Evolutionary conservation across 2,888 invertebrate species (phyloP).

Genomic region (Chelonus formosanus): DNA sequence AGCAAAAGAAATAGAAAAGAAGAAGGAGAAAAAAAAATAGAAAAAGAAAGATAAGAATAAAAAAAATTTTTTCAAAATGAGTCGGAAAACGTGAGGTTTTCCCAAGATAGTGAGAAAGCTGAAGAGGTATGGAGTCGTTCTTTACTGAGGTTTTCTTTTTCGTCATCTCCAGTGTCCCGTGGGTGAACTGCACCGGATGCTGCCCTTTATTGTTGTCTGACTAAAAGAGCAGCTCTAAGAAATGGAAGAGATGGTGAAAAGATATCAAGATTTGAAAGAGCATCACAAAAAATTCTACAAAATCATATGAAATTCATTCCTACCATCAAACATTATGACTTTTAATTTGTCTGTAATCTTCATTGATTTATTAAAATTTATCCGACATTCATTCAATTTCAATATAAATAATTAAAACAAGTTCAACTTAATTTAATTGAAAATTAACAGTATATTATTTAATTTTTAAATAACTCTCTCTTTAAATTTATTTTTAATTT

Average conservation of each 20-base stretch:
- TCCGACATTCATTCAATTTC: no score
- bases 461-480: no score
- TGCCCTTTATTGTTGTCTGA: slow-evolving; percentile 3
- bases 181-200: slow-evolving; percentile 19
- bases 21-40: slow-evolving; percentile 10
- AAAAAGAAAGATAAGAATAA: slow-evolving; percentile 2
- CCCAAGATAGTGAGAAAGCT: slow-evolving; percentile 14
- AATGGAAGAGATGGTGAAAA: slow-evolving; percentile 9
- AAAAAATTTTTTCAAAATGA: not conserved
- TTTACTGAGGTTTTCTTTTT: slow-evolving; percentile 17
- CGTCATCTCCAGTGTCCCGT: slow-evolving; percentile 16
- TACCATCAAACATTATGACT: no score
- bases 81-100: slow-evolving; percentile 16
- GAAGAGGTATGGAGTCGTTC: slow-evolving; percentile 4
- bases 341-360: no score
- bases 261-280: slow-evolving; percentile 1
- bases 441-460: no score
- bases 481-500: no score
- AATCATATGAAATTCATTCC: no score
- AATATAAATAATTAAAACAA: no score
- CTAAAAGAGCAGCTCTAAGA: not conserved
- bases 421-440: no score
- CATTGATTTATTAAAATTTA: no score
- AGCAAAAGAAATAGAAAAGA: slow-evolving; percentile 24
- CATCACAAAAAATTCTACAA: not conserved